Percentiles rank a stretch among this genome's conserved stretches.
Conservation (phyloP, 2,113 vertebrate species). For the Zosterops lateralis region DNA sequence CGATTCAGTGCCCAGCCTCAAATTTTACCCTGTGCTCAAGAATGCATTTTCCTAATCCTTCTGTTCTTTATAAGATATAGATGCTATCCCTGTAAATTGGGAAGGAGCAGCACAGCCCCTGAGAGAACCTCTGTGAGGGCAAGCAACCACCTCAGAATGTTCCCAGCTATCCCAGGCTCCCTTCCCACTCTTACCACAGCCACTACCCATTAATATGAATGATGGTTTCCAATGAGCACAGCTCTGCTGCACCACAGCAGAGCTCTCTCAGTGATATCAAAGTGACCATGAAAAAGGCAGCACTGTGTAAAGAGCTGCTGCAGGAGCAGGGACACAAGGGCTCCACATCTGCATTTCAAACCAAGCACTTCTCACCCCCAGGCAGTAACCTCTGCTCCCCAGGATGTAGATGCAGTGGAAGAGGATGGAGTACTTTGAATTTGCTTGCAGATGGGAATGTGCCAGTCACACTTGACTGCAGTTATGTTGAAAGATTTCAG, state of each 20-base stretch:
- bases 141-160: rapidly evolving
- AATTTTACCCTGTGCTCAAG: background rate
- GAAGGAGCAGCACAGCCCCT: background rate
- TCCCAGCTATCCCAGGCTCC: background rate
- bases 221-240: background rate
- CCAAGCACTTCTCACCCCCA: background rate
- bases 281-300: background rate
- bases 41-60: background rate
- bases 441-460: background rate
- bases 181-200: background rate
- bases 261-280: background rate
- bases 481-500: background rate
- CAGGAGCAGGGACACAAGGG: background rate
- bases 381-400: background rate
- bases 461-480: background rate
- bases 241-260: background rate
- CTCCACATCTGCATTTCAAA: background rate
- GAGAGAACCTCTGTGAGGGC: rapidly evolving
- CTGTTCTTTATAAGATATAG: background rate
- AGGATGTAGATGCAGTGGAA: background rate
- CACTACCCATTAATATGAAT: background rate
- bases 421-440: background rate
- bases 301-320: background rate
- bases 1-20: background rate
- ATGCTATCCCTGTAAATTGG: background rate